Evolutionary conservation across 1,140 invertebrate genomes (phyloP), one percentile per base, ranked within the genome.

Genomic region (Microplitis mediator): DNA sequence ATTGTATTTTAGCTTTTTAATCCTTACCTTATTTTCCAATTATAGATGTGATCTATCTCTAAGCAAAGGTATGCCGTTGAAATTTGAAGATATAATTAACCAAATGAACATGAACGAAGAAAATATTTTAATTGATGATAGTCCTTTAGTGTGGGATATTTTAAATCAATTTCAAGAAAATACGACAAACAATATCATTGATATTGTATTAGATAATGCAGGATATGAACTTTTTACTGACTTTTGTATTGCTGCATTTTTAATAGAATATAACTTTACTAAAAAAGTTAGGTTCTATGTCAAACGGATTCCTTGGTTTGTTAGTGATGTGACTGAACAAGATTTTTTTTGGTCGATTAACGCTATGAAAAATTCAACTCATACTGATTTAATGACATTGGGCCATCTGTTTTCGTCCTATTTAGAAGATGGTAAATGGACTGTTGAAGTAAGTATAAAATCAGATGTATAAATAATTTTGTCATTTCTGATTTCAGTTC

Each of bases 231-330:
- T 99, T 4, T 93, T 97, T 75, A 92, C 93, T 3, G 98, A 99
- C 85, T 86, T 99, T 0, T 95, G 95, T 82, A 82, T 99, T 9
- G 94, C 95, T 11, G 92, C 94, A 76, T 95, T 94, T 79, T 84
- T 99, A 3, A 82, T 94, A 31, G 82, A 88, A 13, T 87, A 90
- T 66, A 89, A 91, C 54, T 85, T 96, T 14, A 93, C 92, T 0
- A 82, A 88, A 36, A 91, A 90, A 86, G 88, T 99, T 54, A 86
- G 93, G 69, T 94, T 99, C 77, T 92, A 98, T 84, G 92, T 93
- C 0, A 99, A 99, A 89, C 87, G 89, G 8, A 93, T 96, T 75
- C 97, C 98, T 0, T 99, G 98, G 98, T 99, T 95, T 84, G 92
- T 99, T 1, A 99, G 97, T 8, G 98, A 99, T 85, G 93, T 93